Evolutionary conservation across 2,113 vertebrate species (phyloP).

Genomic region (Fulica atra): DNA sequence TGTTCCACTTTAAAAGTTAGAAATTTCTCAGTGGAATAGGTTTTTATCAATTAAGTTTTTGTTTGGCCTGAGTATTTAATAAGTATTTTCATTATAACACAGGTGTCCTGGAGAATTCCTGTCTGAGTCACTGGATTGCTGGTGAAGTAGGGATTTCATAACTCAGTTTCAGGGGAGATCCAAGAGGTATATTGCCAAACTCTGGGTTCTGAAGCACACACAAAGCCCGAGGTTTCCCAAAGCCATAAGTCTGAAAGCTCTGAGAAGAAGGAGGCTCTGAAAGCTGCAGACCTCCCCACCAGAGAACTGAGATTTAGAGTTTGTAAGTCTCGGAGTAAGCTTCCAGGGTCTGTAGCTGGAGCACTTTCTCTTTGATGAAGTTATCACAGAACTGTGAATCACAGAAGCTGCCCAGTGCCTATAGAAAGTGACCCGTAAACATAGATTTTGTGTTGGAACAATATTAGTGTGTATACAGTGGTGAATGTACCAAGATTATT

Average conservation of each 20-base stretch:
- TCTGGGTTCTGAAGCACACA: background rate
- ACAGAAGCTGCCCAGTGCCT: background rate
- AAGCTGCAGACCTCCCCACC: background rate
- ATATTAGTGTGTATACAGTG: background rate
- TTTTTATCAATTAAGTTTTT: background rate
- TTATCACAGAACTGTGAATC: background rate
- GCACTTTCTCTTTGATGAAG: background rate
- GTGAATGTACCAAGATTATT: background rate
- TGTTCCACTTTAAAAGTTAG: background rate
- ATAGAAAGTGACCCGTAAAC: background rate
- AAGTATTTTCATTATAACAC: background rate
- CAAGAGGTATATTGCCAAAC: background rate
- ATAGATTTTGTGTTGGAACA: background rate
- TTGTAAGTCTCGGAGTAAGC: background rate
- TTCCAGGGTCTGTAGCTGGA: background rate
- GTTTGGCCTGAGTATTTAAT: background rate
- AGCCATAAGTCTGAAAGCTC: background rate
- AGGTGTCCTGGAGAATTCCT: background rate
- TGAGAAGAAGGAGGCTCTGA: background rate
- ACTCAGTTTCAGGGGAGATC: background rate
- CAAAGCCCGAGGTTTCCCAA: background rate
- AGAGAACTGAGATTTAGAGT: background rate
- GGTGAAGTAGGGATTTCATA: background rate
- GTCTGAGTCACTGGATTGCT: background rate
- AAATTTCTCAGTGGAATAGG: background rate